A percentile compares a stretch with the other conserved stretches of the same genome.
Evolutionary conservation across 2,113 vertebrate species (phyloP).

Genomic region (Manacus vitellinus): DNA sequence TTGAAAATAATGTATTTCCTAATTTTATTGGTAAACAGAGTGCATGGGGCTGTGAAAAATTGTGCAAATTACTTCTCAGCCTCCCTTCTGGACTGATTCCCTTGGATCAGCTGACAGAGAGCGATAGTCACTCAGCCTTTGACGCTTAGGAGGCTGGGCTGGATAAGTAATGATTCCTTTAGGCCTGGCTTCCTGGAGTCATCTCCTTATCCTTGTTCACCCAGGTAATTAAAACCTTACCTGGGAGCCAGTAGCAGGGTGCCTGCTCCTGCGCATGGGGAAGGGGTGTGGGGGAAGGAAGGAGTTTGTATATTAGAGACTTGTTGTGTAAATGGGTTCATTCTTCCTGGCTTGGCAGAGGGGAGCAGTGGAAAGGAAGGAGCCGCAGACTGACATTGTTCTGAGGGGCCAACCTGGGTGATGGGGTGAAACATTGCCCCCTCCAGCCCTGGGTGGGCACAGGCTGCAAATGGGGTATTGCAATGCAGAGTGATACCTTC

Average conservation of each 20-base stretch:
- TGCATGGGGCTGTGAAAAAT: background rate
- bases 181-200: background rate
- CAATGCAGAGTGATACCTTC: background rate
- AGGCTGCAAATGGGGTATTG: rapidly evolving
- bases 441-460: background rate
- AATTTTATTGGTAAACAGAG: background rate
- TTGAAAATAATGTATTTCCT: background rate
- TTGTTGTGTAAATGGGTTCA: background rate
- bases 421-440: background rate
- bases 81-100: background rate
- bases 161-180: background rate
- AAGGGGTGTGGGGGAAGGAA: background rate
- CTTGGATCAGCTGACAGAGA: background rate
- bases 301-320: background rate
- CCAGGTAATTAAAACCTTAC: background rate
- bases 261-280: background rate
- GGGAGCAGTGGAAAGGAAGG: background rate
- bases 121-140: background rate
- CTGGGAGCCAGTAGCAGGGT: background rate
- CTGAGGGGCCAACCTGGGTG: background rate
- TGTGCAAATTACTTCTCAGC: background rate
- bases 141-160: background rate
- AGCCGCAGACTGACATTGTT: rapidly evolving
- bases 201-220: background rate
- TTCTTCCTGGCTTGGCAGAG: background rate